These are phyloP conservation scores for Myotis pilosus DNA, from an alignment of 2,797 vertebrate genomes.

Conservation along the genomic window DNA sequence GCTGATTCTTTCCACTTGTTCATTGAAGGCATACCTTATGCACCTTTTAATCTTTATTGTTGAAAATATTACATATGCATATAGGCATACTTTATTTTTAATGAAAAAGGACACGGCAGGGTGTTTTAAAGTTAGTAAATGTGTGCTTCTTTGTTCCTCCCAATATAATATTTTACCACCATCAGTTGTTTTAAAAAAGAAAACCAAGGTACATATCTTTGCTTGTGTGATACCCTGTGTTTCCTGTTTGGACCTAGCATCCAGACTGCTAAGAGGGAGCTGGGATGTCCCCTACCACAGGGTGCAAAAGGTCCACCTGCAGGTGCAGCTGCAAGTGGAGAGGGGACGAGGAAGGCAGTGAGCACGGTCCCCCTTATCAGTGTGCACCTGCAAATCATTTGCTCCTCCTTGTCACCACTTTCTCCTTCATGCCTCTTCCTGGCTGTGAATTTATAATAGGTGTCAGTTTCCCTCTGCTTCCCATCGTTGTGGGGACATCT, in stretches of 20 bases:
- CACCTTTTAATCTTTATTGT: too few relatives aligned
- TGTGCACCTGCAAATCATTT: background rate
- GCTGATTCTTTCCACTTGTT: background rate
- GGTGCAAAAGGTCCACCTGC: background rate
- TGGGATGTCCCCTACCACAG: too few relatives aligned
- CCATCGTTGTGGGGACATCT: background rate
- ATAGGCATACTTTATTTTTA: background rate
- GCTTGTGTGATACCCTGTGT: background rate
- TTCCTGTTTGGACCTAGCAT: background rate
- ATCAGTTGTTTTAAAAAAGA: background rate
- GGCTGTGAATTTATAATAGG: background rate
- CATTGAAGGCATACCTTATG: background rate
- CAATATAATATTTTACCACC: background rate
- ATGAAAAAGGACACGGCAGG: background rate
- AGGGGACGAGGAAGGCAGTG: accelerated
- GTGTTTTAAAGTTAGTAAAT: background rate
- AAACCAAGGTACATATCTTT: background rate
- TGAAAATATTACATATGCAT: too few relatives aligned
- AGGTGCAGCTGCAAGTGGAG: background rate
- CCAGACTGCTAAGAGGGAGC: background rate
- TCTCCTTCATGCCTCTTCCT: background rate
- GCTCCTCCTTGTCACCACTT: background rate
- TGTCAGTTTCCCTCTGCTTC: background rate
- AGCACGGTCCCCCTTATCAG: accelerated
- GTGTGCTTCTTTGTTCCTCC: background rate